These are phyloP conservation scores for Euplagia quadripunctaria DNA, from an alignment of 2,888 invertebrate genomes.

Conservation along the genomic window DNA sequence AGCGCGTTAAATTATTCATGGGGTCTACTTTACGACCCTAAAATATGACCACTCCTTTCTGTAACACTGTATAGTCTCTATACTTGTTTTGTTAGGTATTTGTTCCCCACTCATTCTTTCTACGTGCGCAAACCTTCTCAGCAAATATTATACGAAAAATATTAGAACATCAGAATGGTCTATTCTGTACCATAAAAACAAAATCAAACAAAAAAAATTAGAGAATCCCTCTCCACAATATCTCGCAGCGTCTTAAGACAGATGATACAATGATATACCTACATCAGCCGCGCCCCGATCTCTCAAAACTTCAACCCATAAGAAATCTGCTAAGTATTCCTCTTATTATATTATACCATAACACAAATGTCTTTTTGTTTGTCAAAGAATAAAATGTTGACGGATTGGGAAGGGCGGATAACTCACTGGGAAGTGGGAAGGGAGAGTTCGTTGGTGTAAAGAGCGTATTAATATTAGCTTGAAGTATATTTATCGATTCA, in stretches of 20 bases:
- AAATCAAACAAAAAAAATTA: background rate
- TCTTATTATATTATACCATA: constrained; percentile 43
- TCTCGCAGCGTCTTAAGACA: constrained; percentile 18
- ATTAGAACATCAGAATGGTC: too few species aligned
- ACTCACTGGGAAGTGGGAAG: constrained; percentile 1
- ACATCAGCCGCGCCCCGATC: constrained; percentile 34
- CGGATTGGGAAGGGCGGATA: constrained; percentile 12
- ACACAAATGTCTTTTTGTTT: constrained; percentile 50
- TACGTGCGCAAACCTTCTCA: too few species aligned
- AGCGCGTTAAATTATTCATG: too few species aligned
- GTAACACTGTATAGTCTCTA: too few species aligned
- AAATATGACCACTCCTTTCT: too few species aligned
- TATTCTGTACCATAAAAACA: too few species aligned
- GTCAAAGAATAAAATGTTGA: constrained; percentile 24
- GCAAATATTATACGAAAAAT: too few species aligned
- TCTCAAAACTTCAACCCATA: constrained; percentile 62
- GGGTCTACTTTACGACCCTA: too few species aligned
- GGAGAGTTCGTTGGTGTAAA: background rate
- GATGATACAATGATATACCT: constrained; percentile 43
- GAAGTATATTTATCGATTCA: background rate
- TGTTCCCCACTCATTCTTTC: too few species aligned
- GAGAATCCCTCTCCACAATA: background rate
- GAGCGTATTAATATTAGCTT: too few species aligned
- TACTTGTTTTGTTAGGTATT: too few species aligned
- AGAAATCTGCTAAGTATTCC: constrained; percentile 70